phyloP scores from a whole-genome alignment of 2,888 invertebrate species.

The Clistopyga incitator region DNA sequence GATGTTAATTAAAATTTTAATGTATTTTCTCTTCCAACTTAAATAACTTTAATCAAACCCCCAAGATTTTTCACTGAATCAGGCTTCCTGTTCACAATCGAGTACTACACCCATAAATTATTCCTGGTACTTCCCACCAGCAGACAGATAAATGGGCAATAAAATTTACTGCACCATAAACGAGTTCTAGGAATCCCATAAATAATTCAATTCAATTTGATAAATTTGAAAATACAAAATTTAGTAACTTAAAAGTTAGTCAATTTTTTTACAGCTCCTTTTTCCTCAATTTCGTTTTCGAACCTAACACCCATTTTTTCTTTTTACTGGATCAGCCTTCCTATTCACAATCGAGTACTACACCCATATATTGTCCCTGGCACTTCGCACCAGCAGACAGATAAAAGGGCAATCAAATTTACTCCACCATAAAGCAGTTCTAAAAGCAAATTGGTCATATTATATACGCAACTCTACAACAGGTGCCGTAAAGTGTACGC shows the following conservation, averaged over 20 bases:
- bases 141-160: not conserved
- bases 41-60: too few relatives aligned
- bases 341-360: not conserved
- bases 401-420: not conserved
- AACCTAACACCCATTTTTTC: too few relatives aligned
- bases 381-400: not conserved
- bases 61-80: not conserved
- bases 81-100: not conserved
- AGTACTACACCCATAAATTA: not conserved
- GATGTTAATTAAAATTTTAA: too few relatives aligned
- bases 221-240: too few relatives aligned
- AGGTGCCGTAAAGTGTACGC: not conserved
- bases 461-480: not conserved
- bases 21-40: too few relatives aligned
- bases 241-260: too few relatives aligned
- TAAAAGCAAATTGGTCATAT: not conserved
- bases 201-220: too few relatives aligned
- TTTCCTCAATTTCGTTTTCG: too few relatives aligned
- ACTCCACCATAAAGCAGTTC: constrained; percentile 1
- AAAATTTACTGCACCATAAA: constrained; percentile 1
- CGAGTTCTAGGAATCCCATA: too few relatives aligned
- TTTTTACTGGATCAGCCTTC: not conserved
- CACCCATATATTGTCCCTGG: not conserved
- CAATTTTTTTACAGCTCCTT: too few relatives aligned
- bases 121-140: not conserved